phyloP scores from a whole-genome alignment of 2,113 vertebrate genomes.

The Coptodon rendalli region DNA sequence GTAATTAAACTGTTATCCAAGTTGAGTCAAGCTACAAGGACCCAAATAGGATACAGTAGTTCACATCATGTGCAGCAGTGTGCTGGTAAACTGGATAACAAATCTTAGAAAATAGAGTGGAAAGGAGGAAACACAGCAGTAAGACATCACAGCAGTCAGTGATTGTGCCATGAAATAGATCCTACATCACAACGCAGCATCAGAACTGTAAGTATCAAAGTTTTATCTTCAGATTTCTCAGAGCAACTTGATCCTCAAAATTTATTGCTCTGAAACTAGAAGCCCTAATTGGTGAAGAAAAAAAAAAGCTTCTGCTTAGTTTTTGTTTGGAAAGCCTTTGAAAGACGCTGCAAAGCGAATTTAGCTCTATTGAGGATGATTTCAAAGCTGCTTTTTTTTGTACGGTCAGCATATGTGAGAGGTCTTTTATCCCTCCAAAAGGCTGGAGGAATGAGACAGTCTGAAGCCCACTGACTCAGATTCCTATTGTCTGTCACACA shows the following conservation, averaged over 20 bases:
- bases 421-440: conserved; percentile 47
- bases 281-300: conserved; percentile 32
- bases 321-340: conserved; percentile 43
- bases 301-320: conserved; percentile 6
- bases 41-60: not conserved
- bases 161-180: not conserved
- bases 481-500: conserved; percentile 28
- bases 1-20: not conserved
- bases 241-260: conserved; percentile 10
- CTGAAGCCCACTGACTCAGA: conserved; percentile 16
- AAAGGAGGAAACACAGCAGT: not conserved
- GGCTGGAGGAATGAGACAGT: conserved; percentile 14
- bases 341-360: conserved; percentile 25
- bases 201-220: conserved; percentile 20
- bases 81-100: not conserved
- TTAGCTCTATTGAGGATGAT: conserved; percentile 50
- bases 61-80: not conserved
- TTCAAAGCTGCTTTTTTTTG: conserved; percentile 56
- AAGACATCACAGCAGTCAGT: not conserved
- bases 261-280: conserved; percentile 7
- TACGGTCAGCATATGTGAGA: conserved; percentile 52
- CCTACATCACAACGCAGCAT: not conserved
- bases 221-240: not conserved
- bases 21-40: not conserved
- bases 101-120: not conserved